Conservation (phyloP, 1,140 invertebrate species). For the Sweltsa coloradensis region DNA sequence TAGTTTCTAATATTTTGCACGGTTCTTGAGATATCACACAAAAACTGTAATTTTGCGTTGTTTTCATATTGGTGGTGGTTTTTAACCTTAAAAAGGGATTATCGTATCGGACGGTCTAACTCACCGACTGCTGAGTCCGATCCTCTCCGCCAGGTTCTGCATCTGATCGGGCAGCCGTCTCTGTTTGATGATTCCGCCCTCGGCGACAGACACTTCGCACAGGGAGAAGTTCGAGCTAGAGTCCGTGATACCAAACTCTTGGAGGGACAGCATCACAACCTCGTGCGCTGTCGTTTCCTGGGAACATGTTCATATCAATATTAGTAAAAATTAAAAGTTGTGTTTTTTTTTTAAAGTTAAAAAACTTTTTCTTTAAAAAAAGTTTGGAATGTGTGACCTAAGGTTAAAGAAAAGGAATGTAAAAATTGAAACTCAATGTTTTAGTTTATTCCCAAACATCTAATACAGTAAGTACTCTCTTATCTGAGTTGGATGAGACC, state of each 20-base stretch:
- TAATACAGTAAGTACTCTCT: no score
- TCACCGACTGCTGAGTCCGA: conserved; percentile 56
- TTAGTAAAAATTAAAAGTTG: no score
- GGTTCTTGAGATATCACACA: no score
- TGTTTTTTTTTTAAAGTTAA: no score
- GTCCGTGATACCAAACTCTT: conserved; percentile 93
- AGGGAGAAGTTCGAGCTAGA: conserved; percentile 85
- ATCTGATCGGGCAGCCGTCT: conserved; percentile 86
- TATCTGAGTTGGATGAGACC: no score
- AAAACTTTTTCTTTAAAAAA: no score
- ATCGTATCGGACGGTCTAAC: not conserved
- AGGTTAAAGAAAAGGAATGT: no score
- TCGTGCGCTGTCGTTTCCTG: conserved; percentile 96
- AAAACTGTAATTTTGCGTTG: no score
- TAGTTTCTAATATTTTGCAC: not conserved
- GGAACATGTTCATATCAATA: conserved; percentile 19
- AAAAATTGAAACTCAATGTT: no score
- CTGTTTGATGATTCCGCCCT: conserved; percentile 92
- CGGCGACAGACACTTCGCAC: conserved; percentile 90
- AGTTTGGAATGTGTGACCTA: no score
- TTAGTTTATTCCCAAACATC: no score
- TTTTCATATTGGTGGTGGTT: no score
- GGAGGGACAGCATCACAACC: conserved; percentile 93
- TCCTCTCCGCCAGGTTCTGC: conserved; percentile 90
- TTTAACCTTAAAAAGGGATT: not conserved